Evolutionary conservation across 2,113 vertebrate species (phyloP).

Genomic region (Peromyscus leucopus): DNA sequence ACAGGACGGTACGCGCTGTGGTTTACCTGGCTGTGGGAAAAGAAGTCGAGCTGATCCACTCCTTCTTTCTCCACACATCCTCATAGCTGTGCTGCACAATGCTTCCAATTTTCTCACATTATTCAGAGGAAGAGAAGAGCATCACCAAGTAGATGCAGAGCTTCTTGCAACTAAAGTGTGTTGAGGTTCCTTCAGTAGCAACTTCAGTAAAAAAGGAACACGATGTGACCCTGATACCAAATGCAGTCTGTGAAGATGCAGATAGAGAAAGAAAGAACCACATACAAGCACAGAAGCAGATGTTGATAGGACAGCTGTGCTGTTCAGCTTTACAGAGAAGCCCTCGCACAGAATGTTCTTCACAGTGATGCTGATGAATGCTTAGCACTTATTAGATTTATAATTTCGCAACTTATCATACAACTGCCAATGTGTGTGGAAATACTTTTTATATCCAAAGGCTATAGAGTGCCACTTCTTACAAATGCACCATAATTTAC

Average conservation of each 20-base stretch:
- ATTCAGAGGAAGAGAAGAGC: neutral
- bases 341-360: accelerated
- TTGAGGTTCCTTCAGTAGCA: neutral
- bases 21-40: neutral
- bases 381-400: neutral
- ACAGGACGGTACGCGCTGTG: accelerated
- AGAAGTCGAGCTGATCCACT: neutral
- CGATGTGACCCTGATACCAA: neutral
- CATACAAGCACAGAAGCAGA: neutral
- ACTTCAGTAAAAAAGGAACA: neutral
- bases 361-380: neutral
- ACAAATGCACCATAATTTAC: slow-evolving; percentile 34
- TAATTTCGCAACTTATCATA: slow-evolving; percentile 38
- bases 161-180: neutral
- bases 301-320: neutral
- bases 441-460: neutral
- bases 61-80: neutral
- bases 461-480: neutral
- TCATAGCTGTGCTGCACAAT: neutral
- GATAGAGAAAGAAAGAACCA: neutral
- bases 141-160: neutral
- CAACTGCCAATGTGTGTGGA: neutral
- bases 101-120: neutral
- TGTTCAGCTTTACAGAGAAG: neutral
- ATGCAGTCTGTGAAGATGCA: neutral